Evolutionary conservation across 2,113 vertebrate genomes (phyloP), one percentile per base, ranked within the genome.

Genomic region (Piprites chloris): DNA sequence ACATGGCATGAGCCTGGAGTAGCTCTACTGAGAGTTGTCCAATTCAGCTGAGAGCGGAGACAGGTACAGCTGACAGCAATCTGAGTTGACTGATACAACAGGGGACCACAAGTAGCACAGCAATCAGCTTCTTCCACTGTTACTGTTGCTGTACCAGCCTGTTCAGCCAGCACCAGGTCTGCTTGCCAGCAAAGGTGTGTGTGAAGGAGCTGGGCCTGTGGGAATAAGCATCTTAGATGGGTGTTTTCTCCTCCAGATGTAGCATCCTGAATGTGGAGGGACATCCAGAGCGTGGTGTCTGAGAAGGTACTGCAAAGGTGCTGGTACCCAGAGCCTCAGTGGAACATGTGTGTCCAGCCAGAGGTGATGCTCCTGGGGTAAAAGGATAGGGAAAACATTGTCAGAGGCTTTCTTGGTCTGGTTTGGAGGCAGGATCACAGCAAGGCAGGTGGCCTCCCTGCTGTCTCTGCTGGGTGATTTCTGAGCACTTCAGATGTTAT

Each of bases 341-440:
- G 47, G 13, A 21, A 11, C 2, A 0, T 2, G 2, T n/a, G 68
- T 24, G 42, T 71, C 11, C 3, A 9, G 12, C 63, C 73, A 35
- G 69, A 71, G 27, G 26, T 11, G 16, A 28, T 63, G 39, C 4
- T 61, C 17, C 68, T 11, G 2, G 2, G 65, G 41, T 10, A 8
- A 58, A 58, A n/a, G 39, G 16, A 35, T 6, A 20, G 47, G 21
- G 44, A 9, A 37, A 50, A 28, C 11, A 33, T 13, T 27, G n/a
- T 37, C n/a, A 22, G 7, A 75, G 56, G 65, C 46, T 80, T 33
- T 37, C 56, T 17, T 49, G 17, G 10, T 30, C 26, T 89, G 89
- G 7, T n/a, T 53, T 42, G 28, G 59, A 69, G 67, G 50, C 10
- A 63, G 50, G 78, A 52, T 41, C 42, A 14, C 39, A 56, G 47